Conservation (phyloP, 2,113 vertebrate species). For the Pogonocichla stellata region DNA sequence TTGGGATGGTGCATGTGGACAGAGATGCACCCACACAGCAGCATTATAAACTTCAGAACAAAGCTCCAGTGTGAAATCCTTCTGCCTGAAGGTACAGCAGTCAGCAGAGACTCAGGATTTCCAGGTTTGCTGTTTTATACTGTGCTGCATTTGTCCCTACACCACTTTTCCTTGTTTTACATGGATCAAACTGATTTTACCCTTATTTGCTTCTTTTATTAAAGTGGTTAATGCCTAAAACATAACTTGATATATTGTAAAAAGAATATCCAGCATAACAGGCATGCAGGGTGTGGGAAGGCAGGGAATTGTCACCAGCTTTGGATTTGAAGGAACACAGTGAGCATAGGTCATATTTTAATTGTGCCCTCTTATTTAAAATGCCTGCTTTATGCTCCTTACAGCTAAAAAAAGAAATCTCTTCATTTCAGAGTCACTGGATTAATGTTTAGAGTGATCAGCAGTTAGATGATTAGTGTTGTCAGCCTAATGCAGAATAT, state of each 20-base stretch:
- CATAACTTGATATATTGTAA: background rate
- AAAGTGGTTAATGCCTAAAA: background rate
- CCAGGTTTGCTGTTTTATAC: background rate
- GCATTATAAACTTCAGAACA: background rate
- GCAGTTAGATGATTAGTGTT: background rate
- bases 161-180: background rate
- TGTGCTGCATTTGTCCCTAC: too few species aligned
- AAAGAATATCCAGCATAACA: background rate
- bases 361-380: background rate
- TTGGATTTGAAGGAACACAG: background rate
- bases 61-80: background rate
- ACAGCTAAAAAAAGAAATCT: background rate
- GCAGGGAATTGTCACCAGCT: background rate
- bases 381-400: background rate
- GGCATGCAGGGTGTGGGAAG: background rate
- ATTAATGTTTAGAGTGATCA: background rate
- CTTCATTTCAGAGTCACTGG: background rate
- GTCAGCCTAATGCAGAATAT: background rate
- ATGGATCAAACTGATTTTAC: background rate
- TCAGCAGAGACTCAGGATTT: accelerated
- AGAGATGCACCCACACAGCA: background rate
- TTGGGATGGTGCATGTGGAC: background rate
- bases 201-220: background rate
- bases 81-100: background rate
- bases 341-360: background rate